phyloP scores from a whole-genome alignment of 1,140 invertebrate species.

The Drosophila baimaii region DNA sequence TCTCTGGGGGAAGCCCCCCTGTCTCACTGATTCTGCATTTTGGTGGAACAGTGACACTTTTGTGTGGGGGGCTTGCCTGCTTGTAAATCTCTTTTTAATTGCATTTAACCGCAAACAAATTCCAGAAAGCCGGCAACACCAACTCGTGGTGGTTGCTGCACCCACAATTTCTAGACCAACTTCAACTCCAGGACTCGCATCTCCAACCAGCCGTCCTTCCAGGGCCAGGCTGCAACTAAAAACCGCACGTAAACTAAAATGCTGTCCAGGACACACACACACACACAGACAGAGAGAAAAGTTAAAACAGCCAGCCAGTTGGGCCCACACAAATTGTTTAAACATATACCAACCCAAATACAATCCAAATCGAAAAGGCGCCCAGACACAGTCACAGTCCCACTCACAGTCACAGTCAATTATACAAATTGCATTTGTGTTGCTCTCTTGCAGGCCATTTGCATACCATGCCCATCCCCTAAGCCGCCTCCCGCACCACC shows the following conservation, averaged over 20 bases:
- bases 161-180: slow-evolving; percentile 15
- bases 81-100: slow-evolving; percentile 82
- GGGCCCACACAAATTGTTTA: slow-evolving; percentile 69
- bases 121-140: slow-evolving; percentile 56
- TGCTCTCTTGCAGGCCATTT: slow-evolving; percentile 51
- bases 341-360: slow-evolving; percentile 65
- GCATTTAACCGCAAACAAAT: slow-evolving; percentile 80
- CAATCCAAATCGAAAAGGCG: slow-evolving; percentile 63
- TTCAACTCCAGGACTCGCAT: slow-evolving; percentile 7
- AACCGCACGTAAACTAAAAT: slow-evolving; percentile 75
- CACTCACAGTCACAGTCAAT: slow-evolving; percentile 76
- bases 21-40: slow-evolving; percentile 12
- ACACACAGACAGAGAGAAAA: slow-evolving; percentile 21
- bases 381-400: slow-evolving; percentile 21
- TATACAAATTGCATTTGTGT: slow-evolving; percentile 81
- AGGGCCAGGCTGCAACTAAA: slow-evolving; percentile 41
- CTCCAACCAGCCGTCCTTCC: neutral
- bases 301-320: too few relatives aligned
- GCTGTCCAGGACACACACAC: slow-evolving; percentile 24
- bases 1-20: neutral
- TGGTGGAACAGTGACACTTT: slow-evolving; percentile 37
- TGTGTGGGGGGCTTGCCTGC: slow-evolving; percentile 38
- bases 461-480: slow-evolving; percentile 33
- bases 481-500: neutral
- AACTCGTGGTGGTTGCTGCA: slow-evolving; percentile 4